Evolutionary conservation across 2,888 invertebrate genomes (phyloP), one percentile per base, ranked within the genome.

Genomic region (Apamea sordens): DNA sequence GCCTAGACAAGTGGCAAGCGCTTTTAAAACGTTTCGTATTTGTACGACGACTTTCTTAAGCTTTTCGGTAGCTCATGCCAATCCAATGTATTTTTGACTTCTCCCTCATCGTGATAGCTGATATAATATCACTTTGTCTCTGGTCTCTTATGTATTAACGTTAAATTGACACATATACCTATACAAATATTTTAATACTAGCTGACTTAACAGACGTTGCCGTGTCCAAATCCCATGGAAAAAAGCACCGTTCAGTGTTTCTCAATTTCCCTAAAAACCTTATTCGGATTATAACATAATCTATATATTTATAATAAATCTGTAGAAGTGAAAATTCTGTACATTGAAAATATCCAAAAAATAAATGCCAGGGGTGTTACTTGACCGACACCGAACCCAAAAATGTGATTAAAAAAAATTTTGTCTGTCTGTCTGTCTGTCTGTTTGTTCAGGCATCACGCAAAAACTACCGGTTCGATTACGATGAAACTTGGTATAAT

Each of bases 181-280:
- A 41, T 11, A 44, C 44, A 28, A 11, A 47, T 50, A 32, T 32
- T 47, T 47, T 11, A 28, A 44, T 28, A n/a, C 56, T n/a, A n/a
- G 56, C 56, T 56, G n/a, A 56, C 56, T 0, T 0, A 2, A 11
- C n/a, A 56, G 11, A n/a, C 11, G n/a, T n/a, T 56, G 4, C 5
- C 11, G n/a, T n/a, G 13, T 59, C n/a, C 13, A 59, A 59, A 59
- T 6, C 13, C 2, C 6, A 59, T 59, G 2, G 13, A 53, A 56
- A 59, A 59, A 61, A 61, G 28, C 61, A 61, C 6, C 1, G 28
- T 61, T 13, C 28, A 28, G 7, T 61, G 1, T 28, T 61, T 28
- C 2, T 0, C 0, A 2, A 61, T 59, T 61, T 15, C 4, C 7
- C 61, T 2, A 6, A 7, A 5, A n/a, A n/a, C 2, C 13, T 13